A percentile compares a stretch with the other conserved stretches of the same genome.
Evolutionary conservation across 2,888 invertebrate genomes (phyloP).

Genomic region (Baronia brevicornis): DNA sequence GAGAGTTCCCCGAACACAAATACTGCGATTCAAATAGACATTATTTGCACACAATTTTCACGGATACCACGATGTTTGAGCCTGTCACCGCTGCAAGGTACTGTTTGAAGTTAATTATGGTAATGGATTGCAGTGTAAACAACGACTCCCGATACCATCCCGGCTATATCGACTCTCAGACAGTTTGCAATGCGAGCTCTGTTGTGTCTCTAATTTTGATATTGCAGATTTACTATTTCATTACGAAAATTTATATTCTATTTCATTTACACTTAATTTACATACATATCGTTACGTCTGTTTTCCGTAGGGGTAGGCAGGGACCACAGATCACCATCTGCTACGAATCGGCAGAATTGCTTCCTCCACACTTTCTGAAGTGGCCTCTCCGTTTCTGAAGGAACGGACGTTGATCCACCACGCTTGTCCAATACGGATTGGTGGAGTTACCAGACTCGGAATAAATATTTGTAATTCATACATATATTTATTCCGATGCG

Average conservation of each 20-base stretch:
- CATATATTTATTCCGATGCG: no score
- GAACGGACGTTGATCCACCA: no score
- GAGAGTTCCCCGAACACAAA: conserved; percentile 12
- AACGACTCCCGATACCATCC: conserved; percentile 13
- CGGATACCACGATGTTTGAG: conserved; percentile 50
- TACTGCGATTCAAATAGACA: conserved; percentile 28
- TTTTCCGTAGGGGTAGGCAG: no score
- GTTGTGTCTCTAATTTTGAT: conserved; percentile 20
- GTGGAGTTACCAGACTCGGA: no score
- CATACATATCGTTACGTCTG: no score
- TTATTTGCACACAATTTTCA: conserved; percentile 54
- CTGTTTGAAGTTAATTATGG: conserved; percentile 65
- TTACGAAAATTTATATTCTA: conserved; percentile 10
- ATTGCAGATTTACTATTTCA: conserved; percentile 11
- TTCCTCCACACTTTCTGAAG: no score
- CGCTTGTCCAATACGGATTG: no score
- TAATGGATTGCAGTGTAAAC: conserved; percentile 53
- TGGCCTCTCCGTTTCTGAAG: no score
- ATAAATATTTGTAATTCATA: no score
- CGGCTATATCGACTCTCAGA: conserved; percentile 26
- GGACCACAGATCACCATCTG: no score
- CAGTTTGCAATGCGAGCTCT: conserved; percentile 32
- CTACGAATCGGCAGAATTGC: no score
- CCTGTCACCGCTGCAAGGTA: conserved; percentile 48
- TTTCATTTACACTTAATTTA: no score